Percentiles rank a stretch among this genome's conserved stretches.
Conservation (phyloP, 2,113 vertebrate species). For the Dascyllus trimaculatus region DNA sequence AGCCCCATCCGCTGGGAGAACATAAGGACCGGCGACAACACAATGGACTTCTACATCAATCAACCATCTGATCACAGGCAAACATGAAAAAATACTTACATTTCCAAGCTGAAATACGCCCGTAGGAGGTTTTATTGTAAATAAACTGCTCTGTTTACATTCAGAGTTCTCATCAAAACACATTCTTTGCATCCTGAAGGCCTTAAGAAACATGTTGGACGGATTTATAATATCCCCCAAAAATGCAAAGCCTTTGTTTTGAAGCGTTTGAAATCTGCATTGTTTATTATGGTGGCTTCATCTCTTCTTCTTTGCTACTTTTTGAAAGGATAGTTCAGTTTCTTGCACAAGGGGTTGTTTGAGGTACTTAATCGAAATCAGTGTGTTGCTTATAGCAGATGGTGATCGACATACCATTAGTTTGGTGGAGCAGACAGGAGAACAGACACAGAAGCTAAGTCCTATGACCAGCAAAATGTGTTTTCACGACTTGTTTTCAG, state of each 20-base stretch:
- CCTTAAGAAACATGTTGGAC: slow-evolving; percentile 8
- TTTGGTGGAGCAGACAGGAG: no score
- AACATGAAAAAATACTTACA: neutral
- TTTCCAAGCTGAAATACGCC: neutral
- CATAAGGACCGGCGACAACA: neutral
- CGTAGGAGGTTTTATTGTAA: neutral
- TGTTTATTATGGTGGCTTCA: neutral
- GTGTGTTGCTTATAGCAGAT: no score
- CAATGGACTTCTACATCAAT: neutral
- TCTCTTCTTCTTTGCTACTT: neutral
- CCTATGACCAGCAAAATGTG: no score
- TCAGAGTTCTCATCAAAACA: neutral
- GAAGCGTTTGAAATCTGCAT: neutral
- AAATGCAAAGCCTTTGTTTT: neutral
- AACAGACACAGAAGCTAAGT: no score
- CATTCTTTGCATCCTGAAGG: neutral
- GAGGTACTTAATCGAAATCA: no score
- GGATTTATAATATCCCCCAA: neutral
- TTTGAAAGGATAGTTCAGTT: neutral
- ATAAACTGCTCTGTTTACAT: slow-evolving; percentile 17
- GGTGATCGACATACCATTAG: no score
- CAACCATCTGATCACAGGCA: neutral
- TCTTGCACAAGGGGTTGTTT: no score
- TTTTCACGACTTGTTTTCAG: no score
- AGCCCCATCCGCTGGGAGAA: slow-evolving; percentile 1